A percentile compares a stretch with the other conserved stretches of the same genome.
Evolutionary conservation across 2,113 vertebrate species (phyloP).

Genomic region (Neodontobutis hainanensis): DNA sequence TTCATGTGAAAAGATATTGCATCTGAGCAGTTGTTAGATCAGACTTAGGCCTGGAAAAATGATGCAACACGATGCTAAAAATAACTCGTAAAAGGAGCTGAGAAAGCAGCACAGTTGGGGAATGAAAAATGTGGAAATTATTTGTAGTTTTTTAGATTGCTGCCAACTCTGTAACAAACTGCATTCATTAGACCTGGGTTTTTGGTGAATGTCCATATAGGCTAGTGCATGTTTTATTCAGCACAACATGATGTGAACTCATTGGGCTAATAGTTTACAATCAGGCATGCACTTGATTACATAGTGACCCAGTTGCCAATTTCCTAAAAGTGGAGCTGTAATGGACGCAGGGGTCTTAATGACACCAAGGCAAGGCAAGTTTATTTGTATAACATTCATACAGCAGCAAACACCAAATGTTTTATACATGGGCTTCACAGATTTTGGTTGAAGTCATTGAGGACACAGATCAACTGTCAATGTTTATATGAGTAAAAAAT

Average conservation of each 20-base stretch:
- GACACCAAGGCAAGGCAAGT: not conserved
- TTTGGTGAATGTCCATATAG: not conserved
- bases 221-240: conserved; percentile 20
- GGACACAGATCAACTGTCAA: too few relatives aligned
- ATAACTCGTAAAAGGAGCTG: not conserved
- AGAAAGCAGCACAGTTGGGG: not conserved
- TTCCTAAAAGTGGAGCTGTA: not conserved
- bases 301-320: not conserved
- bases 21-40: conserved; percentile 3
- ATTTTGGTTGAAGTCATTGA: too few relatives aligned
- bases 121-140: not conserved
- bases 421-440: too few relatives aligned
- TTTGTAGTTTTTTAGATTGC: not conserved
- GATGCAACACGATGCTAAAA: conserved; percentile 2
- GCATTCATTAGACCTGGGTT: not conserved
- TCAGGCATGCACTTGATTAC: conserved; percentile 2
- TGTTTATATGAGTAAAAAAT: too few relatives aligned
- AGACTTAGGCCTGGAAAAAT: conserved; percentile 4
- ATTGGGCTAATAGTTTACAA: conserved; percentile 8
- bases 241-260: conserved; percentile 10
- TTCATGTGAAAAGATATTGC: not conserved
- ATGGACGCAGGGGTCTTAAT: not conserved
- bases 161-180: not conserved
- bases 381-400: not conserved
- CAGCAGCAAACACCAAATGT: too few relatives aligned